Conservation (phyloP, 2,888 invertebrate species). For the Agelastica alni region DNA sequence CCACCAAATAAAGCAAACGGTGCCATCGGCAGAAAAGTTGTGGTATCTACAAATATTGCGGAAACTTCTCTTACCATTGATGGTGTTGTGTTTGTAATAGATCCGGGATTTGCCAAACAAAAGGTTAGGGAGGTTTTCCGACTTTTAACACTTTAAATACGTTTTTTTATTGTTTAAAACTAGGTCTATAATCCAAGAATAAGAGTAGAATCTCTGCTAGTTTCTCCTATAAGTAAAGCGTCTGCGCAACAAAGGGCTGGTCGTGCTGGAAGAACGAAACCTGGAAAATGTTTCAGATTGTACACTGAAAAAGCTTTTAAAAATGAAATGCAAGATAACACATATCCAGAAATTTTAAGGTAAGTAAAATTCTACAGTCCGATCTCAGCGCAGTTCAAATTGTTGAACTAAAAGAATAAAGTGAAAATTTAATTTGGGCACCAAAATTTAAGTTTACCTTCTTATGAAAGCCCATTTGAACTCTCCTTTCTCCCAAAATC, state of each 20-base stretch:
- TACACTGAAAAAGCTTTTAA: slow-evolving; percentile 96
- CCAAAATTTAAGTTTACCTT: too few species aligned
- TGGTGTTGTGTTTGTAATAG: slow-evolving; percentile 99
- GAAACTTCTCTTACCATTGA: slow-evolving; percentile 99
- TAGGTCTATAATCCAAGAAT: slow-evolving; percentile 64
- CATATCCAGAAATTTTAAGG: slow-evolving; percentile 91
- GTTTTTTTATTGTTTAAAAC: neutral
- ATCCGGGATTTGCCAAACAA: slow-evolving; percentile 99
- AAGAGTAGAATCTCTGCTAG: slow-evolving; percentile 94
- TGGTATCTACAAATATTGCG: slow-evolving; percentile 98
- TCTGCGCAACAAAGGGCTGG: slow-evolving; percentile 97
- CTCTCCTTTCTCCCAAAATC: too few species aligned
- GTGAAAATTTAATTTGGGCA: too few species aligned
- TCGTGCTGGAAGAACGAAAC: slow-evolving; percentile 95
- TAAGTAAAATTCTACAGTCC: slow-evolving; percentile 24
- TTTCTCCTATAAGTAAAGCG: slow-evolving; percentile 98
- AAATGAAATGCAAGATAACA: slow-evolving; percentile 99
- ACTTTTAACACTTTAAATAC: neutral
- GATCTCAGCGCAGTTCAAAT: too few species aligned
- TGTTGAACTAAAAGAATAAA: too few species aligned
- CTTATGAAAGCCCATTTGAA: too few species aligned
- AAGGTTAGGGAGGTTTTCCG: slow-evolving; percentile 64
- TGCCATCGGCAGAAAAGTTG: slow-evolving; percentile 78
- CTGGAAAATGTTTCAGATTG: slow-evolving; percentile 95
- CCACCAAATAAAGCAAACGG: slow-evolving; percentile 85